Conservation (phyloP, 2,797 vertebrate species). For the Phataginus tetradactyla region DNA sequence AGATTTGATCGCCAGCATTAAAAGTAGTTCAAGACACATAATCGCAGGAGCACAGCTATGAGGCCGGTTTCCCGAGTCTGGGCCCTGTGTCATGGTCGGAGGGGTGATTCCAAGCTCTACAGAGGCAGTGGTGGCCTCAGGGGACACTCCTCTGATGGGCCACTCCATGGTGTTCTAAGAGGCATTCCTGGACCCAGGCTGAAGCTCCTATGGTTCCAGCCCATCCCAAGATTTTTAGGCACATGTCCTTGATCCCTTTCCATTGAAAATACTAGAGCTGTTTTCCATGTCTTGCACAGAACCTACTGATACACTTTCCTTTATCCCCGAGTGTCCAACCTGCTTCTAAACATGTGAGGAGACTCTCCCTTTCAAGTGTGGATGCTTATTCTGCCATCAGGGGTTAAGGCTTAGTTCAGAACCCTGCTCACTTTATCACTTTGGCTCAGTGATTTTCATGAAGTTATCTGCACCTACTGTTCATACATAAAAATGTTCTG, state of each 20-base stretch:
- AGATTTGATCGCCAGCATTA: rapidly evolving
- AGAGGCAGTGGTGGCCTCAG: neutral
- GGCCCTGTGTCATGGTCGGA: rapidly evolving
- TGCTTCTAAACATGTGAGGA: neutral
- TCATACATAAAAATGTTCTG: neutral
- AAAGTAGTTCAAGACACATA: neutral
- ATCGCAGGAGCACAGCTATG: neutral
- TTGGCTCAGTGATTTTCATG: neutral
- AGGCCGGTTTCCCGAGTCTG: neutral
- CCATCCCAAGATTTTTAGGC: neutral
- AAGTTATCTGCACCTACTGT: neutral
- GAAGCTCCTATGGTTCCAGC: neutral
- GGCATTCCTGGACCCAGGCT: neutral
- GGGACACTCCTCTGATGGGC: too few species aligned
- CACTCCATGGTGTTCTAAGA: neutral
- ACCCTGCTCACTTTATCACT: neutral
- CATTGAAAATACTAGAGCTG: neutral
- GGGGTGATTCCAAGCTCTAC: neutral
- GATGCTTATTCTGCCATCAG: neutral
- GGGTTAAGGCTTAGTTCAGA: neutral
- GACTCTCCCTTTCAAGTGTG: neutral
- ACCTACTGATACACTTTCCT: neutral
- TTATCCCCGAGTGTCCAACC: neutral
- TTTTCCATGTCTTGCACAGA: neutral
- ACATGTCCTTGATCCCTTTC: neutral